Base-by-base conservation (phyloP, 2,113 vertebrate genomes). In the Pungitius pungitius region DNA sequence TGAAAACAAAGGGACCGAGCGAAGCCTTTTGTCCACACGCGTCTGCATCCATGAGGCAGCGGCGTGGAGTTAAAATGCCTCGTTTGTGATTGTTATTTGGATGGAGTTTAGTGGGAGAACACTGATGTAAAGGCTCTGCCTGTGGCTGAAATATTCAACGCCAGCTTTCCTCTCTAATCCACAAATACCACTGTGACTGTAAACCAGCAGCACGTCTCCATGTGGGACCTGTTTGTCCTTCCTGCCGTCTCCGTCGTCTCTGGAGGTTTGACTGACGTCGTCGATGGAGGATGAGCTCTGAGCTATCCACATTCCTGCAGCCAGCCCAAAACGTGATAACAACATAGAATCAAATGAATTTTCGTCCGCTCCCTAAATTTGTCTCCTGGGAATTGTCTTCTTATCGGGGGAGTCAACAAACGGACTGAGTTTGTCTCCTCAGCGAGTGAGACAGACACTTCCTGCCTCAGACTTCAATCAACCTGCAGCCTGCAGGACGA, bases 401-500 rank as follows among this genome's bases (percentile, higher is more conserved):
- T 55, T 47, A 40, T 61, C n/a, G 30, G 6, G 4, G 59, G n/a
- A 63, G 12, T 52, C 62, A 62, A 67, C 27, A 66, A 52, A 43
- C 11, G 20, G 43, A 66, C 13, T n/a, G 30, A 27, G 20, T 57
- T 51, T 40, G 11, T 40, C 22, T 37, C 51, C 24, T 62, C 11
- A 47, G 11, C 26, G 15, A 27, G n/a, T 12, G 54, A 35, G 26
- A n/a, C 11, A 24, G n/a, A n/a, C n/a, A 8, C 63, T 18, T 56
- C 26, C 0, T 11, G 59, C 26, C 51, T 70, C 52, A 73, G 49
- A 55, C 63, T 63, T 71, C 14, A 62, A 58, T 82, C 65, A 75
- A 35, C 56, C 33, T 62, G 27, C 56, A 59, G 24, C 18, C 47
- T 9, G 9, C 63, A 61, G 62, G 37, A 42, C 66, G 42, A 79